A percentile compares a stretch with the other conserved stretches of the same genome.
These are phyloP conservation scores for Apamea epomidion DNA, from an alignment of 2,888 invertebrate species.

Conservation along the genomic window DNA sequence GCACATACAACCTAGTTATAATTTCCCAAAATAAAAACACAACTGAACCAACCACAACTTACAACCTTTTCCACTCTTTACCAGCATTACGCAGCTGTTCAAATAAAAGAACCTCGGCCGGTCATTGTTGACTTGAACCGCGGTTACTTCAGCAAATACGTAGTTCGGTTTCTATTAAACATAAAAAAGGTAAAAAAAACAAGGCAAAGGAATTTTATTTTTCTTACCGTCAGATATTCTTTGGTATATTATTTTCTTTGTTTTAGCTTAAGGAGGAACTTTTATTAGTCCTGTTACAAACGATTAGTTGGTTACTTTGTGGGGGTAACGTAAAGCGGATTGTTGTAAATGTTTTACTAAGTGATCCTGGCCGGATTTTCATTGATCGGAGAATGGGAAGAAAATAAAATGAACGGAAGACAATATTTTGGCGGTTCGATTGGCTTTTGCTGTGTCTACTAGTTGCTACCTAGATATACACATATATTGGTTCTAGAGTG, in stretches of 20 bases:
- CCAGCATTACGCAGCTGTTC: slow-evolving; percentile 70
- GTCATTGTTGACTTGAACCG: slow-evolving; percentile 66
- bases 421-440: background rate
- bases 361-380: background rate
- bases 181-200: slow-evolving; percentile 51
- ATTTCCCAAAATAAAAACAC: slow-evolving; percentile 20
- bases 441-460: background rate
- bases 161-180: slow-evolving; percentile 59
- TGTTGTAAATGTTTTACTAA: slow-evolving; percentile 21
- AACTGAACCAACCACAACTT: slow-evolving; percentile 28
- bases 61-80: slow-evolving; percentile 53
- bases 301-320: slow-evolving; percentile 41
- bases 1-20: background rate
- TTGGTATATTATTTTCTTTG: slow-evolving; percentile 42
- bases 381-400: background rate
- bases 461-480: too few relatives aligned
- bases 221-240: slow-evolving; percentile 35
- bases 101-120: slow-evolving; percentile 68
- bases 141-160: slow-evolving; percentile 67
- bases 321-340: background rate
- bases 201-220: slow-evolving; percentile 44
- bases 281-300: slow-evolving; percentile 27
- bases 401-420: background rate
- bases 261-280: slow-evolving; percentile 12
- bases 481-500: too few relatives aligned